Evolutionary conservation across 2,888 invertebrate genomes (phyloP).

Genomic region (Netelia inedita): DNA sequence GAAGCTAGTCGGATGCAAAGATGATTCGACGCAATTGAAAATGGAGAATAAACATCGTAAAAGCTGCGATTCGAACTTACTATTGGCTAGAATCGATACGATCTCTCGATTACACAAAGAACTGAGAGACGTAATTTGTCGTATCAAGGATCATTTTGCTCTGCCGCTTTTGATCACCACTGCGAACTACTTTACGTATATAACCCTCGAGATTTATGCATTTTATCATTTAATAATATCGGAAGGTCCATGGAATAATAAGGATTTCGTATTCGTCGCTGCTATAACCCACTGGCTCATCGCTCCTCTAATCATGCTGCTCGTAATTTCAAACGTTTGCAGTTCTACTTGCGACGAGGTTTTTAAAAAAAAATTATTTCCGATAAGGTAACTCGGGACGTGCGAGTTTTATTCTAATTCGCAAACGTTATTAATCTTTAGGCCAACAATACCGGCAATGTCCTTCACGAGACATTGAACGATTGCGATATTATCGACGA

Average conservation of each 20-base stretch:
- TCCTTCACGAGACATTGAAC: conserved; percentile 36
- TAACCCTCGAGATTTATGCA: conserved; percentile 6
- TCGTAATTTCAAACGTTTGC: conserved; percentile 33
- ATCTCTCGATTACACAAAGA: conserved; percentile 53
- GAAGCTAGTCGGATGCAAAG: background rate
- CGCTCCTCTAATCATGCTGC: background rate
- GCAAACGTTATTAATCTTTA: background rate
- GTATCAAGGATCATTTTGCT: conserved; percentile 30
- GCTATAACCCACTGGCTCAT: background rate
- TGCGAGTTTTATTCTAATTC: background rate
- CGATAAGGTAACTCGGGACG: background rate
- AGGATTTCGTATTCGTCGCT: background rate
- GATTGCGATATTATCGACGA: background rate
- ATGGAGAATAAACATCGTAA: background rate
- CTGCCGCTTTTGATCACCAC: background rate
- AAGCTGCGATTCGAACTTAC: background rate
- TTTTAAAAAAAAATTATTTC: background rate
- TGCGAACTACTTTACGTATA: conserved; percentile 4
- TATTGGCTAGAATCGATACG: conserved; percentile 15
- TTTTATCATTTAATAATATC: conserved; percentile 20
- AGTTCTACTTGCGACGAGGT: conserved; percentile 38
- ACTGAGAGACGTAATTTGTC: conserved; percentile 35
- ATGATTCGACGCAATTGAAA: background rate
- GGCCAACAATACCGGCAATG: conserved; percentile 41
- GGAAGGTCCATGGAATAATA: background rate